Evolutionary conservation across 2,888 invertebrate genomes (phyloP).

Genomic region (Metallyticus violacea): DNA sequence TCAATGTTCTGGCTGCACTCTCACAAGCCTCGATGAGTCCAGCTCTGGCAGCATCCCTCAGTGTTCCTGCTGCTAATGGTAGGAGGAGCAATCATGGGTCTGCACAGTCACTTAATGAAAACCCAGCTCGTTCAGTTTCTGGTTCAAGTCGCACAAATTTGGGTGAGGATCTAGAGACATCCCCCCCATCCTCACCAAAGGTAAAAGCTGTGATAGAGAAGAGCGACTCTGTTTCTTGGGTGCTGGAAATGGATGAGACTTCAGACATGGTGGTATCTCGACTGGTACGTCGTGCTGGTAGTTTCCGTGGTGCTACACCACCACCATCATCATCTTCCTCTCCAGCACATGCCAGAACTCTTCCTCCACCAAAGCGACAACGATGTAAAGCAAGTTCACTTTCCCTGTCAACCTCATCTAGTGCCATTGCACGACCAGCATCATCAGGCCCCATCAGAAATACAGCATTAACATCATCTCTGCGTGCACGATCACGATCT

Average conservation of each 20-base stretch:
- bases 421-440: neutral
- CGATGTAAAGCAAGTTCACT: slow-evolving; percentile 19
- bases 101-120: neutral
- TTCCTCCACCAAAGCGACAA: slow-evolving; percentile 31
- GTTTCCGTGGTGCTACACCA: slow-evolving; percentile 32
- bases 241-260: slow-evolving; percentile 73
- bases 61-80: neutral
- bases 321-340: slow-evolving; percentile 17
- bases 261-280: slow-evolving; percentile 70
- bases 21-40: neutral
- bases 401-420: slow-evolving; percentile 16
- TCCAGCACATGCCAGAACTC: slow-evolving; percentile 24
- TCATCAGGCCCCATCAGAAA: neutral
- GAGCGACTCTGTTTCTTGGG: slow-evolving; percentile 83
- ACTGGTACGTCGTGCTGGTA: slow-evolving; percentile 61
- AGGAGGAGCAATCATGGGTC: neutral
- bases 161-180: neutral
- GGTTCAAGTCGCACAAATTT: neutral
- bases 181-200: slow-evolving; percentile 65
- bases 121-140: neutral
- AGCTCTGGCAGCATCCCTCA: neutral
- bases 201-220: slow-evolving; percentile 81
- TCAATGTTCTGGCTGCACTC: slow-evolving; percentile 42
- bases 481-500: slow-evolving; percentile 17
- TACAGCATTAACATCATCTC: neutral